A percentile compares a stretch with the other conserved stretches of the same genome.
phyloP scores from a whole-genome alignment of 2,797 vertebrate species.

The Melanotaenia maccullochi region DNA sequence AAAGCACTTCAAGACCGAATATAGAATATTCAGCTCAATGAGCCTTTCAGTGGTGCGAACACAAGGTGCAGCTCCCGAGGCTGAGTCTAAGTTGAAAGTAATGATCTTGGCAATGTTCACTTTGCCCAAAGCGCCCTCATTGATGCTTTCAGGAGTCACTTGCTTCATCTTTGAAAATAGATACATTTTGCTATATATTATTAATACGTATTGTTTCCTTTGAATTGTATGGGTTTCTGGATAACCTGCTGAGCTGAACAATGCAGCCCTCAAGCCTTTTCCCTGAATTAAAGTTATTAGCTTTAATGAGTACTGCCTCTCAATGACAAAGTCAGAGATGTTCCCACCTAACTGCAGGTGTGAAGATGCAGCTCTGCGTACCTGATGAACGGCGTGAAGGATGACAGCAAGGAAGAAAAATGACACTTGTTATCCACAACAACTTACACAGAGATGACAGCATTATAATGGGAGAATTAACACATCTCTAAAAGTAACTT shows the following conservation, averaged over 20 bases:
- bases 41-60: slow-evolving; percentile 41
- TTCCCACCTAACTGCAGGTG: slow-evolving; percentile 42
- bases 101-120: slow-evolving; percentile 71
- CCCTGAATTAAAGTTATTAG: slow-evolving; percentile 34
- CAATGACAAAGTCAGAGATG: background rate
- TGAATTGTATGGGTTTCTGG: slow-evolving; percentile 47
- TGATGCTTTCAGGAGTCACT: slow-evolving; percentile 64
- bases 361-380: slow-evolving; percentile 19
- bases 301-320: slow-evolving; percentile 22
- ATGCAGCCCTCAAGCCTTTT: slow-evolving; percentile 43
- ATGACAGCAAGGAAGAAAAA: slow-evolving; percentile 16
- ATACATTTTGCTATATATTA: slow-evolving; percentile 66
- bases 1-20: slow-evolving; percentile 33
- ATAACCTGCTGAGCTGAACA: slow-evolving; percentile 20
- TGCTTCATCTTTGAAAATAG: slow-evolving; percentile 62
- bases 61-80: slow-evolving; percentile 44
- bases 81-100: slow-evolving; percentile 68
- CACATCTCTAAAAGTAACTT: slow-evolving; percentile 6
- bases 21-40: slow-evolving; percentile 37
- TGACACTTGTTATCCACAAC: slow-evolving; percentile 20
- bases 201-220: slow-evolving; percentile 72
- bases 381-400: slow-evolving; percentile 23
- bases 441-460: slow-evolving; percentile 4
- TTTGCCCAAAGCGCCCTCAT: slow-evolving; percentile 68
- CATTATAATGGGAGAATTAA: slow-evolving; percentile 1